These are phyloP conservation scores for Oegoconia quadripuncta DNA, from an alignment of 2,888 invertebrate genomes.

Conservation along the genomic window DNA sequence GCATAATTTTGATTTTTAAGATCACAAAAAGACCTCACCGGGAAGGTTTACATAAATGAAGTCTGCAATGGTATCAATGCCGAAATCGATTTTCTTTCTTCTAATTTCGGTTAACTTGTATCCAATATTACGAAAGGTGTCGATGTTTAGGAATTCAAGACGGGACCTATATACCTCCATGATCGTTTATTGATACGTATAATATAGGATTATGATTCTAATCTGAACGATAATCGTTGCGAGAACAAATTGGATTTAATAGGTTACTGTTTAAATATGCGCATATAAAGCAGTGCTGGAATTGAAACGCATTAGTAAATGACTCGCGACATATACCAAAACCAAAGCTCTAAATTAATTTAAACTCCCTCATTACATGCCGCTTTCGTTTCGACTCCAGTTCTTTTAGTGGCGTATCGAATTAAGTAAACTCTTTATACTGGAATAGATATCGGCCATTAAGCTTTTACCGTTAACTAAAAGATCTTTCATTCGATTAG, in stretches of 20 bases:
- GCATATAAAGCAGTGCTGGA: constrained; percentile 42
- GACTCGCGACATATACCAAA: constrained; percentile 36
- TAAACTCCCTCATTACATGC: constrained; percentile 44
- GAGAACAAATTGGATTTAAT: constrained; percentile 53
- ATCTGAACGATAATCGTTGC: constrained; percentile 35
- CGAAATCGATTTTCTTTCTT: too few relatives aligned
- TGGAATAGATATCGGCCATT: constrained; percentile 25
- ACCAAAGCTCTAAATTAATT: constrained; percentile 47
- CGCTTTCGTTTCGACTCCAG: constrained; percentile 32
- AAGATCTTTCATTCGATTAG: constrained; percentile 30
- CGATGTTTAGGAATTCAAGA: constrained; percentile 8
- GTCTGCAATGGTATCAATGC: too few relatives aligned
- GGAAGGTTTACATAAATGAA: too few relatives aligned
- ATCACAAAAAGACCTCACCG: too few relatives aligned
- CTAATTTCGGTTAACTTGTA: too few relatives aligned
- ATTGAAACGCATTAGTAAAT: constrained; percentile 43
- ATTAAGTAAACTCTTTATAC: constrained; percentile 39
- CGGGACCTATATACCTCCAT: neutral
- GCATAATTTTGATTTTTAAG: too few relatives aligned
- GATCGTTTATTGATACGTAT: constrained; percentile 12
- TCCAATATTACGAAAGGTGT: constrained; percentile 6
- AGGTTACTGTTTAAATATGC: constrained; percentile 44
- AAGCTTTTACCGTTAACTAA: constrained; percentile 30
- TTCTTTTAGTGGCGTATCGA: constrained; percentile 32
- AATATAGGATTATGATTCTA: constrained; percentile 25